Evolutionary conservation across 2,113 vertebrate species (phyloP).

Genomic region (human (Homo sapiens)): GRCh38 chr2:121920501-121921000

Average conservation of each 20-base stretch:
- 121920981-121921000: neutral
- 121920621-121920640: neutral
- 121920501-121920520: neutral
- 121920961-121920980: neutral
- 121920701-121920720: neutral
- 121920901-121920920: neutral
- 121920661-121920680: neutral
- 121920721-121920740: neutral
- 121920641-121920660: no score
- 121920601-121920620: neutral
- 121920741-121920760: neutral
- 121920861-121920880: neutral
- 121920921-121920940: fast-evolving
- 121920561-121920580: neutral
- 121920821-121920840: neutral
- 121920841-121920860: neutral
- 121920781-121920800: neutral
- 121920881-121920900: fast-evolving
- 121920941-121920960: neutral
- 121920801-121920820: neutral
- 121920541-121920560: neutral
- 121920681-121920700: neutral
- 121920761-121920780: neutral
- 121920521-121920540: neutral
- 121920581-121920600: neutral